These are phyloP conservation scores for Pammene fasciana DNA, from an alignment of 2,888 invertebrate genomes.

Conservation along the genomic window DNA sequence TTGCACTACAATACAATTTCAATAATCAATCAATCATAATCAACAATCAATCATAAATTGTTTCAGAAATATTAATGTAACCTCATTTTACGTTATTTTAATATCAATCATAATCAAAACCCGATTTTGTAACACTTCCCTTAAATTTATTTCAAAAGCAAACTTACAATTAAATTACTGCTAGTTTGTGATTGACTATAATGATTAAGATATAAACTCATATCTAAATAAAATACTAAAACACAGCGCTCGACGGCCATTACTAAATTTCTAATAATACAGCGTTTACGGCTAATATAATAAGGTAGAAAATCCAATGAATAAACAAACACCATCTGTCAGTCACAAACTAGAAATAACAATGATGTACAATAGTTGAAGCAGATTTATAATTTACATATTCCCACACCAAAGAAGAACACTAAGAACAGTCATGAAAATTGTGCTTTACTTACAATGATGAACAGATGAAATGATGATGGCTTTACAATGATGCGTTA, in stretches of 20 bases:
- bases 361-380: conserved; percentile 10
- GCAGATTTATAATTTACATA: conserved; percentile 43
- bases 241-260: too few relatives aligned
- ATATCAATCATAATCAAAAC: background rate
- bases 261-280: too few relatives aligned
- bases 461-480: conserved; percentile 77
- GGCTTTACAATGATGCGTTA: conserved; percentile 82
- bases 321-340: background rate
- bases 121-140: conserved; percentile 13
- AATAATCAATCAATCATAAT: background rate
- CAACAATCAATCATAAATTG: too few relatives aligned
- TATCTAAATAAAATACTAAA: too few relatives aligned
- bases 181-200: background rate
- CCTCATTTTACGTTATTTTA: too few relatives aligned
- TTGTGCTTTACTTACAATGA: conserved; percentile 80
- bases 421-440: conserved; percentile 57
- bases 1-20: too few relatives aligned
- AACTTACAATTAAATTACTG: conserved; percentile 12
- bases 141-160: conserved; percentile 20
- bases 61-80: too few relatives aligned
- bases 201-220: too few relatives aligned
- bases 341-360: background rate
- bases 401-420: conserved; percentile 57
- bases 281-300: too few relatives aligned
- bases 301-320: too few relatives aligned